Evolutionary conservation across 2,797 vertebrate genomes (phyloP).

Genomic region (Acomys russatus): DNA sequence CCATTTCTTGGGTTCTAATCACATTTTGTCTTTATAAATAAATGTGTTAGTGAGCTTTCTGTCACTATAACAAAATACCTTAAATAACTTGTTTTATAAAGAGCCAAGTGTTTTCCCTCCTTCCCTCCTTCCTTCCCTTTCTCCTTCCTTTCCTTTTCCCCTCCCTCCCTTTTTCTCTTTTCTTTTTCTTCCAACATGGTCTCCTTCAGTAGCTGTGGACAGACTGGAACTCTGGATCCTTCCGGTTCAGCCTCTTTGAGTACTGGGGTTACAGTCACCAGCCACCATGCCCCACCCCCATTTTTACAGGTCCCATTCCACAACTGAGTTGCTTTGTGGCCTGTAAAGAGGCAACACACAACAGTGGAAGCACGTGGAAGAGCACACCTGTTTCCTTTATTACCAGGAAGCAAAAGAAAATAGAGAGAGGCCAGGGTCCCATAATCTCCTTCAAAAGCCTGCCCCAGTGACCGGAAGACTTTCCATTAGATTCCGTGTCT

Average conservation of each 20-base stretch:
- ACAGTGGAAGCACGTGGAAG: neutral
- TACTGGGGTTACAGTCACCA: neutral
- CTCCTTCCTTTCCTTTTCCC: too few species aligned
- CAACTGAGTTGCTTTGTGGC: neutral
- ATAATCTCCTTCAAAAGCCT: neutral
- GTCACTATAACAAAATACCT: neutral
- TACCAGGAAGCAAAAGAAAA: neutral
- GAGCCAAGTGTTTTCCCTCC: neutral
- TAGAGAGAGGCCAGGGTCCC: neutral
- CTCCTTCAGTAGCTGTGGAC: neutral
- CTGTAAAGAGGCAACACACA: neutral
- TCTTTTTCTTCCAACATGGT: too few species aligned
- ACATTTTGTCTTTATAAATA: neutral
- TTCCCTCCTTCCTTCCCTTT: too few species aligned
- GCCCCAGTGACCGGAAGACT: neutral
- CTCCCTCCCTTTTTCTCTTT: too few species aligned
- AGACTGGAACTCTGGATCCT: neutral
- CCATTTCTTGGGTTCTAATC: neutral
- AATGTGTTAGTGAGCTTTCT: neutral
- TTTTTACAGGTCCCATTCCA: neutral
- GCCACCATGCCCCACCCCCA: neutral
- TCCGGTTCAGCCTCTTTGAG: neutral
- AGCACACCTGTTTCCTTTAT: neutral
- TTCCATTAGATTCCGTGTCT: neutral
- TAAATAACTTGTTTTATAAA: neutral